Evolutionary conservation across 2,797 vertebrate species (phyloP).

Genomic region (Periophthalmus magnuspinnatus): DNA sequence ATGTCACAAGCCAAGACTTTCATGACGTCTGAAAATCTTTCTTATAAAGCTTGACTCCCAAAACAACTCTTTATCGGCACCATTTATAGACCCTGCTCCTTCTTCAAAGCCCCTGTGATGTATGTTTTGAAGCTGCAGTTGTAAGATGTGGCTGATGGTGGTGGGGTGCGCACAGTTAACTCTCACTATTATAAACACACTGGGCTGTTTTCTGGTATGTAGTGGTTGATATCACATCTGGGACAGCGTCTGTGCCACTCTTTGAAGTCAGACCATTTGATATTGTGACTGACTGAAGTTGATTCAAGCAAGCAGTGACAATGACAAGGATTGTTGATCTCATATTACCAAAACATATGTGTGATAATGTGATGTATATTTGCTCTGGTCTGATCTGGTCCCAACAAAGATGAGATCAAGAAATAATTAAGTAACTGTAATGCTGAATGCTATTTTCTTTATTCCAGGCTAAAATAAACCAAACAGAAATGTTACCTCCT

Average conservation of each 20-base stretch:
- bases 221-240: slow-evolving; percentile 46
- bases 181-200: slow-evolving; percentile 68
- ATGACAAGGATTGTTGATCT: not conserved
- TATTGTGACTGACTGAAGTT: not conserved
- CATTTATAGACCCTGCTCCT: slow-evolving; percentile 30
- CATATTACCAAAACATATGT: not conserved
- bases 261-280: slow-evolving; percentile 36
- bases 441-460: not conserved
- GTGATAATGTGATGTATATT: not conserved
- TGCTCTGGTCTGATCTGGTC: not conserved
- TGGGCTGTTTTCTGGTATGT: slow-evolving; percentile 53
- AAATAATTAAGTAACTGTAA: not conserved
- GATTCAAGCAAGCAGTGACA: not conserved
- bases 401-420: not conserved
- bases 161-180: slow-evolving; percentile 46
- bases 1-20: slow-evolving; percentile 34
- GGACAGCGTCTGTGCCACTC: slow-evolving; percentile 27
- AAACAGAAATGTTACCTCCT: not conserved
- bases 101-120: slow-evolving; percentile 56
- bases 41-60: slow-evolving; percentile 31
- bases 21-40: slow-evolving; percentile 24
- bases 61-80: slow-evolving; percentile 42
- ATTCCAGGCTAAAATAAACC: not conserved
- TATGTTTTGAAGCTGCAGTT: slow-evolving; percentile 40
- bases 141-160: slow-evolving; percentile 63